Conservation (phyloP, 92 coral and sea anemone species). For the Epizoanthus rinbou region DNA sequence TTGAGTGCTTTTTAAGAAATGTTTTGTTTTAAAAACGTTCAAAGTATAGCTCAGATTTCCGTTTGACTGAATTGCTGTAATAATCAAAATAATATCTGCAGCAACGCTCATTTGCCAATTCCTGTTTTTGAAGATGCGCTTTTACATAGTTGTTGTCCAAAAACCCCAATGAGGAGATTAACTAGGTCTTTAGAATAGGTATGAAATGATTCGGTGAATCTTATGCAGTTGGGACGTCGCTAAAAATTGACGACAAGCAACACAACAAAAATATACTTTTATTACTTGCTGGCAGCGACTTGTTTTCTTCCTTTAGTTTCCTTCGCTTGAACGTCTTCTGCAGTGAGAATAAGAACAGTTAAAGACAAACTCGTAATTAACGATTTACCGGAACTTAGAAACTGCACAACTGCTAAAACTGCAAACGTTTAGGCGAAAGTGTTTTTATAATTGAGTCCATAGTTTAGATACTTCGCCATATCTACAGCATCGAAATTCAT, state of each 20-base stretch:
- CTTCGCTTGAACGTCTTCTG: background rate
- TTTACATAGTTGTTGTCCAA: conserved; percentile 6
- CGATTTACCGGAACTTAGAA: conserved; percentile 1
- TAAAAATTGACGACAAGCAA: conserved; percentile 6
- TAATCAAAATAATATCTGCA: conserved; percentile 6
- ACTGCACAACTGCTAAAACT: conserved; percentile 13
- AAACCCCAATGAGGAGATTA: conserved; percentile 13
- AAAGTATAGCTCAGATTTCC: background rate
- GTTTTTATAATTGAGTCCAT: background rate
- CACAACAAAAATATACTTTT: conserved; percentile 1
- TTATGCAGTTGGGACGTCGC: background rate
- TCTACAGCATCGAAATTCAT: background rate
- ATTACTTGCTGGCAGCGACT: conserved; percentile 9
- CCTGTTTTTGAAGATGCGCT: background rate
- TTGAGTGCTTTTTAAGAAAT: background rate
- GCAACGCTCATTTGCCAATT: conserved; percentile 3
- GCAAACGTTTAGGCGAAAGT: conserved; percentile 5
- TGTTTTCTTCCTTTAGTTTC: background rate
- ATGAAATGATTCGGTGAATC: conserved; percentile 3
- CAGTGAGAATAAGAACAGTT: background rate
- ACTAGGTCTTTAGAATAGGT: background rate
- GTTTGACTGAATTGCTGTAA: background rate
- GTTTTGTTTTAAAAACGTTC: conserved; percentile 1
- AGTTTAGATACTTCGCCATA: conserved; percentile 11
- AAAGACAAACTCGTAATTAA: conserved; percentile 1